Evolutionary conservation across 2,888 invertebrate genomes (phyloP), one percentile per base, ranked within the genome.

Genomic region (Yponomeuta evonymella): DNA sequence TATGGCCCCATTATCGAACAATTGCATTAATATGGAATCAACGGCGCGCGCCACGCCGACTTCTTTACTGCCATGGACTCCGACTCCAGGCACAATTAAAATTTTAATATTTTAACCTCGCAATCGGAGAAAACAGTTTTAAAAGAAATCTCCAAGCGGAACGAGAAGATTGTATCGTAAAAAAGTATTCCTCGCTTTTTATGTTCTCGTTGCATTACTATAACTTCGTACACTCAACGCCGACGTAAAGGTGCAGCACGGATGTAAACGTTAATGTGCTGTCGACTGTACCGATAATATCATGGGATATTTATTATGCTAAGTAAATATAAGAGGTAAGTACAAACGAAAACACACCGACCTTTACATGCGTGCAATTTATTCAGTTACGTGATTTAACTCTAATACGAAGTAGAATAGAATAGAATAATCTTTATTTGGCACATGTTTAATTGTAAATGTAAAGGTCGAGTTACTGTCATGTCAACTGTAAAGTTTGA

Each of bases 21-120:
- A 91, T 91, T 89, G 88, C 91, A 90, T 91, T 90, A 90, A 91
- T 90, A 91, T 89, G 89, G 87, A 88, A 90, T 90, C 88, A 89
- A 85, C 84, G 81, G 82, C 84, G 83, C 84, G 83, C 83, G 82
- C 83, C 82, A 83, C 82, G 81, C 79, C 78, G 79, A 77, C 83
- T 85, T 88, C 89, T 89, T 90, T 88, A 89, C 85, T 83, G 88
- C 86, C 77, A 79, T 79, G 81, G 64, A 65, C 11, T 67, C 68
- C 10, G 72, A 69, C 71, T 63, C 36, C 82, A 36, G 82, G 85
- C 84, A 87, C 87, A 88, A 89, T 89, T 90, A 88, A 88, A 85
- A 79, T 87, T 86, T 90, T 88, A 89, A 89, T 89, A 88, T 84
- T 89, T 88, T 81, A 89, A 85, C 82, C 77, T 79, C 72, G 78